phyloP scores from a whole-genome alignment of 2,797 vertebrate species.

The Brachyalestes nurse region DNA sequence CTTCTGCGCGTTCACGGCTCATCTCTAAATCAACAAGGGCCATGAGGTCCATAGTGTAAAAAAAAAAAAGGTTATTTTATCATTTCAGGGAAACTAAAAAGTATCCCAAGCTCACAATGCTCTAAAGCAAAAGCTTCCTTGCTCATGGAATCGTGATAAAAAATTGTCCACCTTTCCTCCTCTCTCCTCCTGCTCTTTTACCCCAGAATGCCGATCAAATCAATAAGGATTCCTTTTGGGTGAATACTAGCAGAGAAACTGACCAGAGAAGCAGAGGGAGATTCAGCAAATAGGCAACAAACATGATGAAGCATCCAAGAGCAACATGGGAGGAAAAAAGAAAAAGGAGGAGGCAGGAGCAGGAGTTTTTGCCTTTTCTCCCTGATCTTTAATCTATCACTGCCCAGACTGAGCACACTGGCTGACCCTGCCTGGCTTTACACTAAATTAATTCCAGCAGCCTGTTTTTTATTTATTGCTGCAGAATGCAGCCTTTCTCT shows the following conservation, averaged over 20 bases:
- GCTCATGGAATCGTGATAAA: constrained; percentile 57
- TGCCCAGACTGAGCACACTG: constrained; percentile 69
- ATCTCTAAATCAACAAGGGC: constrained; percentile 72
- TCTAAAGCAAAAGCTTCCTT: constrained; percentile 68
- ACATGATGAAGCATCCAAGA: constrained; percentile 28
- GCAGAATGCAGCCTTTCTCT: constrained; percentile 66
- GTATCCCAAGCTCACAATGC: constrained; percentile 68
- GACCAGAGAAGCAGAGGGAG: not conserved
- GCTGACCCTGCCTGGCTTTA: constrained; percentile 75
- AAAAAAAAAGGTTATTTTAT: constrained; percentile 70
- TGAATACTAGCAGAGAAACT: constrained; percentile 47
- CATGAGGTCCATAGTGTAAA: constrained; percentile 49
- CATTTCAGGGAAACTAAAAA: constrained; percentile 68
- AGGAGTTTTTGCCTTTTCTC: constrained; percentile 69
- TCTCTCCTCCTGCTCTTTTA: constrained; percentile 56
- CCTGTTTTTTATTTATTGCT: constrained; percentile 73
- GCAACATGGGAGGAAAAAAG: constrained; percentile 55
- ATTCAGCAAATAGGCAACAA: constrained; percentile 55
- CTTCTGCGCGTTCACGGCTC: constrained; percentile 62
- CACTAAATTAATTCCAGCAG: constrained; percentile 75
- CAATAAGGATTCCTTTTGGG: constrained; percentile 60
- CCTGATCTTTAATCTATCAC: constrained; percentile 76
- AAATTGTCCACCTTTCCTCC: constrained; percentile 50
- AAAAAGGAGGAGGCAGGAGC: constrained; percentile 58
- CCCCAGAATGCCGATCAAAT: constrained; percentile 62